Evolutionary conservation across 2,888 invertebrate species (phyloP).

Genomic region (Uloborus plumipes): DNA sequence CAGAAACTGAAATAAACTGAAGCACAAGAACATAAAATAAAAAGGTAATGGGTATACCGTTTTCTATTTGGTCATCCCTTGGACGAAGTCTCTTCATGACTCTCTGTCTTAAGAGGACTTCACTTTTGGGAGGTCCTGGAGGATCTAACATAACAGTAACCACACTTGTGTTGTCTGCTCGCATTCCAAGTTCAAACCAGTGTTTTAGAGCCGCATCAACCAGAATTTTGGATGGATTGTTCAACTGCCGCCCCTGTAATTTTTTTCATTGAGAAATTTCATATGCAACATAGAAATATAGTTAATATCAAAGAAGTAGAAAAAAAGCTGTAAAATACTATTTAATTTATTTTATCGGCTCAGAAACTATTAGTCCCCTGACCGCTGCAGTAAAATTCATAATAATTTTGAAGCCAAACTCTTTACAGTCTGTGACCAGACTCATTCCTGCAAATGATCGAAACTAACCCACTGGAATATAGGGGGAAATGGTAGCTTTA

Average conservation of each 20-base stretch:
- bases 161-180: conserved; percentile 97
- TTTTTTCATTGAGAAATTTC: neutral
- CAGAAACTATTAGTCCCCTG: no score
- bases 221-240: conserved; percentile 91
- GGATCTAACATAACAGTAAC: conserved; percentile 93
- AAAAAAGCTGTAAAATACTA: neutral
- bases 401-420: no score
- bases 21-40: no score
- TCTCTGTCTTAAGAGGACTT: conserved; percentile 66
- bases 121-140: conserved; percentile 81
- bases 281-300: neutral
- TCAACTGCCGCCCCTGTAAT: conserved; percentile 75
- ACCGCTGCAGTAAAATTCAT: no score
- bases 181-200: conserved; percentile 87
- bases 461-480: no score
- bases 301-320: neutral
- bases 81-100: conserved; percentile 63
- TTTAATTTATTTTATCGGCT: no score
- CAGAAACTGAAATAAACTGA: no score
- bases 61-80: conserved; percentile 50
- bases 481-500: no score
- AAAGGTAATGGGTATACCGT: neutral
- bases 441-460: no score
- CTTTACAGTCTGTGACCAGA: neutral
- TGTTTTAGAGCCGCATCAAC: conserved; percentile 85